Base-by-base conservation (phyloP, 2,113 vertebrate genomes). In the Burhinus oedicnemus region DNA sequence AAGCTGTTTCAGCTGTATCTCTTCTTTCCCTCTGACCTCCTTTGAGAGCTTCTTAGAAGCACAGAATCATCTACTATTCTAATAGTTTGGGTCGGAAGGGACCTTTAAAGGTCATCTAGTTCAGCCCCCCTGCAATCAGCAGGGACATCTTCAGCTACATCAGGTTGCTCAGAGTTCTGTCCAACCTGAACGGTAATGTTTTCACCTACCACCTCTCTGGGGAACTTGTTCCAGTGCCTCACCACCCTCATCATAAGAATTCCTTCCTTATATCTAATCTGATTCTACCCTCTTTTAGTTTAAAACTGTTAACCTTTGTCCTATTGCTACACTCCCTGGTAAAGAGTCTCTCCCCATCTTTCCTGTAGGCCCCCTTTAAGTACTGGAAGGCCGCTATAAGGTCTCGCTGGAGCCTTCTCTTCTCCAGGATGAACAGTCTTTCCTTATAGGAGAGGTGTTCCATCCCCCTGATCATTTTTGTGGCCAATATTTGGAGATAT, bases 311-410 rank as follows among this genome's bases (percentile, higher is more conserved):
- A 15, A 2, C 5, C 6, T 44, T 65, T 52, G 8, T 21, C 17
- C 29, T 64, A 2, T 52, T 0, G 0, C 8, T 5, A 12, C 16
- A 70, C 8, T 4, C 1, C 4, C 14, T 64, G 1, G 8, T 40
- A 19, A 45, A 58, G 40, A 11, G 25, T 32, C 27, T 25, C 3
- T 78, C 12, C 4, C 21, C 8, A 15, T 20, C 26, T 42, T 77
- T 64, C 62, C 38, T 45, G n/a, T 9, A 32, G 18, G 10, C 2
- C 2, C 2, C 38, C 13, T 51, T 38, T 2, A 62, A 25, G 26
- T 30, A 34, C 3, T 38, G 49, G 13, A 30, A 15, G 15, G 15
- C 19, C 2, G 1, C 64, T 7, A 4, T 25, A 57, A 69, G 9
- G 12, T 62, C 11, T 69, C 13, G 47, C 16, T 1, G 2, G 2